Percentiles rank a stretch among this genome's conserved stretches.
Evolutionary conservation across 2,113 vertebrate genomes (phyloP).

Genomic region (Mormyrus iriodes): DNA sequence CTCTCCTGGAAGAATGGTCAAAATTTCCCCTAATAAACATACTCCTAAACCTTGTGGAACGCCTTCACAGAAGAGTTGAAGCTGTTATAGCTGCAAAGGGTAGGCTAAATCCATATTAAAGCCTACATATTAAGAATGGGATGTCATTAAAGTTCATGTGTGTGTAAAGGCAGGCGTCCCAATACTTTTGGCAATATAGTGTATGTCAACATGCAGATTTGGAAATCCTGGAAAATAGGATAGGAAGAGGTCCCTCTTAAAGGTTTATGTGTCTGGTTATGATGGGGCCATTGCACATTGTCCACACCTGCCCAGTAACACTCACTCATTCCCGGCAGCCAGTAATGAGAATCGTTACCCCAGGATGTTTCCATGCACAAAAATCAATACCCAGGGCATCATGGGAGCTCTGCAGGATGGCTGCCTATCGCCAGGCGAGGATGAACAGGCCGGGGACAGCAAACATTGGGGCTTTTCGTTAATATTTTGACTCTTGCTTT

Average conservation of each 20-base stretch:
- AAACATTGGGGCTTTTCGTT: not conserved
- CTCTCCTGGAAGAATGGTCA: no score
- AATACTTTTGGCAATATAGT: no score
- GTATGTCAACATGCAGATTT: not conserved
- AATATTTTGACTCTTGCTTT: not conserved
- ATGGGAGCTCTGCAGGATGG: not conserved
- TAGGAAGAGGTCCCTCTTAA: not conserved
- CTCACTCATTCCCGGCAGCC: not conserved
- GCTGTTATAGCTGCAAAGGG: no score
- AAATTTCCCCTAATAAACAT: no score
- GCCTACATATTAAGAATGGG: no score
- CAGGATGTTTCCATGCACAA: not conserved
- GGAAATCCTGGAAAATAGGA: not conserved
- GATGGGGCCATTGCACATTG: not conserved
- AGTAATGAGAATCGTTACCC: not conserved
- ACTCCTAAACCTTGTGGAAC: no score
- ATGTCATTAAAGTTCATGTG: no score
- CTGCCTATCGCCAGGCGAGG: not conserved
- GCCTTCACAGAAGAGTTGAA: no score
- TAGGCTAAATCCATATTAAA: no score
- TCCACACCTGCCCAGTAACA: not conserved
- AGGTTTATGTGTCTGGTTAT: not conserved
- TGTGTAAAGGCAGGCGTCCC: no score
- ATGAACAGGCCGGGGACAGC: not conserved
- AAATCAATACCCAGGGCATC: constrained; percentile 13